Percentiles rank a stretch among this genome's conserved stretches.
phyloP scores from a whole-genome alignment of 2,888 invertebrate genomes.

The Lamellibrachia columna region DNA sequence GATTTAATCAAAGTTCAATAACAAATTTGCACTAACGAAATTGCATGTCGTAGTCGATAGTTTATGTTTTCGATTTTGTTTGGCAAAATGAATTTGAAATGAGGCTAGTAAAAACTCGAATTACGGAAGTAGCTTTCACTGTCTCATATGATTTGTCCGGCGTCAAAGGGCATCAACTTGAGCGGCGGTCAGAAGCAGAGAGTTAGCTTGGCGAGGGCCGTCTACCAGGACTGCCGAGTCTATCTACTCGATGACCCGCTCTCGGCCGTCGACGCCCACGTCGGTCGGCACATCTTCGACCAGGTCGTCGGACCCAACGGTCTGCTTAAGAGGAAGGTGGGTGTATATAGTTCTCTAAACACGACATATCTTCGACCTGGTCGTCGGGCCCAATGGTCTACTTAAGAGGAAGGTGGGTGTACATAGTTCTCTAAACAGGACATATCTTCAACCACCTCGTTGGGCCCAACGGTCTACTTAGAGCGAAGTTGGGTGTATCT shows the following conservation, averaged over 20 bases:
- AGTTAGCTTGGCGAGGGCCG: constrained; percentile 31
- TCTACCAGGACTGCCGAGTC: constrained; percentile 30
- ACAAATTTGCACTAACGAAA: too few relatives aligned
- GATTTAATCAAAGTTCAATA: too few relatives aligned
- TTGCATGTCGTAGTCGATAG: not conserved
- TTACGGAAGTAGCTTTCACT: not conserved
- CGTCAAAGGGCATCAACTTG: constrained; percentile 34
- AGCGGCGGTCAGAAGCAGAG: constrained; percentile 35
- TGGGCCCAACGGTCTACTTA: too few relatives aligned
- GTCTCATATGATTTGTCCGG: not conserved
- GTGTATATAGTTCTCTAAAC: not conserved
- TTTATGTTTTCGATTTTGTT: not conserved
- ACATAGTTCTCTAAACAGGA: too few relatives aligned
- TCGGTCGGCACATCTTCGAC: constrained; percentile 34
- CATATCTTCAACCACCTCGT: too few relatives aligned
- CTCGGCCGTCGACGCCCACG: constrained; percentile 32
- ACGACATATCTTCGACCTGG: not conserved
- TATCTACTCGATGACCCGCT: constrained; percentile 37
- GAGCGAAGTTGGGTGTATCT: too few relatives aligned
- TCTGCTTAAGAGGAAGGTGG: constrained; percentile 33
- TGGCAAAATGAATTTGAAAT: too few relatives aligned
- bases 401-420: too few relatives aligned
- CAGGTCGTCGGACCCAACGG: constrained; percentile 31
- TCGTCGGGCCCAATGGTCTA: too few relatives aligned
- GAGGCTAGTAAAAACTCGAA: too few relatives aligned